These are phyloP conservation scores for Sus scrofa DNA, from an alignment of 2,113 vertebrate species.

Conservation along the genomic window DNA sequence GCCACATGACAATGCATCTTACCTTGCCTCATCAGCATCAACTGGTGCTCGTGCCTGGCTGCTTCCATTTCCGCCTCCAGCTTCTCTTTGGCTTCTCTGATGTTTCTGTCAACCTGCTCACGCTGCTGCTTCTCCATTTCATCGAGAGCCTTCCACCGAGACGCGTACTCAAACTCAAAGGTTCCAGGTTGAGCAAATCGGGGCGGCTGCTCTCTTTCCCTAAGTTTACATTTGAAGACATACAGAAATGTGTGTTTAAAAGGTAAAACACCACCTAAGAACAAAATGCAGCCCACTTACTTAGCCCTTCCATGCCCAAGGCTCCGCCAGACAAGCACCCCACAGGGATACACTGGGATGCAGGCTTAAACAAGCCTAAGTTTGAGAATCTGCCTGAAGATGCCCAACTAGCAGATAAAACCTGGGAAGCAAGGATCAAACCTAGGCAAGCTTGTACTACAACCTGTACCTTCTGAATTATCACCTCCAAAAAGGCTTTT, in stretches of 20 bases:
- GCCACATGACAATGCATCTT: background rate
- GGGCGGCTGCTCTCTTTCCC: constrained; percentile 95
- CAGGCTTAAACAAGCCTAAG: background rate
- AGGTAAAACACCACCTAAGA: background rate
- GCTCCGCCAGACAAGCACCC: background rate
- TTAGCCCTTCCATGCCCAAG: background rate
- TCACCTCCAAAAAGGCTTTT: background rate
- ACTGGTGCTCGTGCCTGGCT: constrained; percentile 97
- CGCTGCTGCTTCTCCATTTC: constrained; percentile 98
- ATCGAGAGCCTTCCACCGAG: constrained; percentile 98
- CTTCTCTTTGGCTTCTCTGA: constrained; percentile 97
- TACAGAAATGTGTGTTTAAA: constrained; percentile 67
- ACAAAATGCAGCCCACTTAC: background rate
- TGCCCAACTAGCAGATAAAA: background rate
- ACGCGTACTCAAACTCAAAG: constrained; percentile 99
- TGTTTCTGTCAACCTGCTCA: constrained; percentile 97
- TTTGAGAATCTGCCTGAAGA: constrained; percentile 23
- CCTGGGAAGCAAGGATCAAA: background rate
- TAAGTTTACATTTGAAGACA: constrained; percentile 85
- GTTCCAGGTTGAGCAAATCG: constrained; percentile 98
- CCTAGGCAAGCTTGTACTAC: background rate
- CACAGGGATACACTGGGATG: background rate
- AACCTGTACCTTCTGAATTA: background rate
- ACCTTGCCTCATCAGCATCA: constrained; percentile 99
- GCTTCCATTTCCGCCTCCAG: constrained; percentile 99